Percentiles rank a stretch among this genome's conserved stretches.
Evolutionary conservation across 2,113 vertebrate genomes (phyloP).

Genomic region (Promerops cafer): DNA sequence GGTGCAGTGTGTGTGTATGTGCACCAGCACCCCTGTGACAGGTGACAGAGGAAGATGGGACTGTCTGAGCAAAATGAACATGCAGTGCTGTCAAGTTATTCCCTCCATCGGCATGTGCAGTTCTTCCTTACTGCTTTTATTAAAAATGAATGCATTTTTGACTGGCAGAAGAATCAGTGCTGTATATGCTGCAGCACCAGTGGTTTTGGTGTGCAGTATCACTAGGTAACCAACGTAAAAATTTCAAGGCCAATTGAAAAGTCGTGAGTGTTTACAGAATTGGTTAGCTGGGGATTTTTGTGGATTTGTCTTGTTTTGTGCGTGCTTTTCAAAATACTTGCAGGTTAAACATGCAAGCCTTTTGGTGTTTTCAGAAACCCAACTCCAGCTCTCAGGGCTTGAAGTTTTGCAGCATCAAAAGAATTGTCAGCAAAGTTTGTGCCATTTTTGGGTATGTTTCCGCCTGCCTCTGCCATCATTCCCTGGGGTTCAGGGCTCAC

Average conservation of each 20-base stretch:
- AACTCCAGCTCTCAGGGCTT: fast-evolving
- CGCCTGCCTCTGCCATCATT: background rate
- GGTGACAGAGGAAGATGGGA: no score
- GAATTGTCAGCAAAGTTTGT: background rate
- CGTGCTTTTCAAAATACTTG: fast-evolving
- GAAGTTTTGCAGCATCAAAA: background rate
- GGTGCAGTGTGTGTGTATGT: fast-evolving
- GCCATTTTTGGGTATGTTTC: background rate
- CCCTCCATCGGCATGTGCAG: background rate
- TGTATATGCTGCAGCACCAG: background rate
- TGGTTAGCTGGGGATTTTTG: background rate
- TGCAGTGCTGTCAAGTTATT: background rate
- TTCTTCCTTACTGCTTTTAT: background rate
- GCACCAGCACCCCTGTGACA: background rate
- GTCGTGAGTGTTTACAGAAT: fast-evolving
- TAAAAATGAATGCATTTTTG: background rate
- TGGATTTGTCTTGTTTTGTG: background rate
- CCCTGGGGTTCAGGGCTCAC: fast-evolving
- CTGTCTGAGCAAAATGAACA: background rate
- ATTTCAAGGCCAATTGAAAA: background rate
- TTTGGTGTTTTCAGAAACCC: background rate
- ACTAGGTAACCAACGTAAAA: background rate
- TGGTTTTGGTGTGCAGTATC: background rate
- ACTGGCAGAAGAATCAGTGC: background rate
- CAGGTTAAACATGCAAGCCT: background rate